A percentile compares a stretch with the other conserved stretches of the same genome.
phyloP scores from a whole-genome alignment of 2,113 vertebrate genomes.

The Cairina moschata region DNA sequence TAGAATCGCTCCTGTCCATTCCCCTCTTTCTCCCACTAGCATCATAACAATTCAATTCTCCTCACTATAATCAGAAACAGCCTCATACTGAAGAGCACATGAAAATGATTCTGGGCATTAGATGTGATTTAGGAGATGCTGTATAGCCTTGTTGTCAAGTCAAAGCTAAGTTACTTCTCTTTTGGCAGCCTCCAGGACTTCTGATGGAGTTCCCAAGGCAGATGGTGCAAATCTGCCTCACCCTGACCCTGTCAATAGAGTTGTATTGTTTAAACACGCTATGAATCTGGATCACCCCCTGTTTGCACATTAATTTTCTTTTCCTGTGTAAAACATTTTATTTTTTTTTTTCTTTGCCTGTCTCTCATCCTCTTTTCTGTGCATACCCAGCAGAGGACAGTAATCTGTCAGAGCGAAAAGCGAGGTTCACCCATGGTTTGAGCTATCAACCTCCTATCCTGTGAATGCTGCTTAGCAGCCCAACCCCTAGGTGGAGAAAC shows the following conservation, averaged over 20 bases:
- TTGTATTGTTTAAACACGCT: neutral
- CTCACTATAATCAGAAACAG: neutral
- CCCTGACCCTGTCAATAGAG: neutral
- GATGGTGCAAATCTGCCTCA: neutral
- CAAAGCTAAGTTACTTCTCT: neutral
- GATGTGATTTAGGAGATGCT: neutral
- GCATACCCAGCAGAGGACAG: neutral
- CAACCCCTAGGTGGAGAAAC: neutral
- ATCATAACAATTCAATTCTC: neutral
- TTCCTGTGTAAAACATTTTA: neutral
- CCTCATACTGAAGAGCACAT: neutral
- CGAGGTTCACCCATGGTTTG: rapidly evolving
- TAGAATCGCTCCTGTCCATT: neutral
- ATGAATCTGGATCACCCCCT: neutral
- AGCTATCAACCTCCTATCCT: neutral
- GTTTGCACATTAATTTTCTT: neutral
- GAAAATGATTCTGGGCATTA: neutral
- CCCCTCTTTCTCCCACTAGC: neutral
- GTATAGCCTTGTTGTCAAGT: neutral
- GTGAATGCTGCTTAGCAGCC: neutral
- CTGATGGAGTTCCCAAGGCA: neutral
- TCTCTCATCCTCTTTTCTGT: neutral
- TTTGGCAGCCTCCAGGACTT: neutral
- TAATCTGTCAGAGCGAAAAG: neutral
- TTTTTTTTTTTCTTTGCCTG: neutral